Percentiles rank a stretch among this genome's conserved stretches.
phyloP scores from a whole-genome alignment of 2,888 invertebrate genomes.

The Halictus ligatus region DNA sequence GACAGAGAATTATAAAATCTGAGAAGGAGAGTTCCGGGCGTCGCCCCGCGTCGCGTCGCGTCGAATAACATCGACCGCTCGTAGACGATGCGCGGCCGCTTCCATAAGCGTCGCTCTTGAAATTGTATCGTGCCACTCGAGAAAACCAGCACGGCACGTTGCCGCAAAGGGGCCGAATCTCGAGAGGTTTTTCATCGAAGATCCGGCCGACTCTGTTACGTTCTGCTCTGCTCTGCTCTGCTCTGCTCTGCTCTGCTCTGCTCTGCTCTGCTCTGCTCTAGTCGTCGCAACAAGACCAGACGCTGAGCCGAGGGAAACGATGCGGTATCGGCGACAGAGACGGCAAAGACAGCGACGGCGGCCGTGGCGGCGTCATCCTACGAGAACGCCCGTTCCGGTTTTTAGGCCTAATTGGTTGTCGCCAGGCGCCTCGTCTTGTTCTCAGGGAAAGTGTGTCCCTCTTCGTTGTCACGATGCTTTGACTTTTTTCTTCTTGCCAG shows the following conservation, averaged over 20 bases:
- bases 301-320: neutral
- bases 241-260: neutral
- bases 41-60: neutral
- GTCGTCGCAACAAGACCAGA: neutral
- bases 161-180: conserved; percentile 12
- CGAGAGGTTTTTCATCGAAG: conserved; percentile 19
- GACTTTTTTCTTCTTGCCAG: conserved; percentile 31
- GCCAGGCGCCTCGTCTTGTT: conserved; percentile 79
- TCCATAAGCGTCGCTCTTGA: neutral
- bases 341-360: neutral
- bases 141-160: neutral
- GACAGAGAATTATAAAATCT: neutral
- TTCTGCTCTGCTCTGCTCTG: neutral
- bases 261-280: neutral
- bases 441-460: conserved; percentile 64
- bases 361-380: conserved; percentile 9
- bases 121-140: neutral
- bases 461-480: conserved; percentile 70
- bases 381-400: conserved; percentile 74
- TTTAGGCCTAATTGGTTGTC: conserved; percentile 84
- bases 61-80: neutral
- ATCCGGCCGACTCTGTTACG: neutral
- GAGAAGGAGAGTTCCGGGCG: neutral
- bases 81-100: neutral
- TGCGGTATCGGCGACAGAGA: neutral